Conservation (phyloP, 1,140 invertebrate genomes). For the Artemia franciscana region DNA sequence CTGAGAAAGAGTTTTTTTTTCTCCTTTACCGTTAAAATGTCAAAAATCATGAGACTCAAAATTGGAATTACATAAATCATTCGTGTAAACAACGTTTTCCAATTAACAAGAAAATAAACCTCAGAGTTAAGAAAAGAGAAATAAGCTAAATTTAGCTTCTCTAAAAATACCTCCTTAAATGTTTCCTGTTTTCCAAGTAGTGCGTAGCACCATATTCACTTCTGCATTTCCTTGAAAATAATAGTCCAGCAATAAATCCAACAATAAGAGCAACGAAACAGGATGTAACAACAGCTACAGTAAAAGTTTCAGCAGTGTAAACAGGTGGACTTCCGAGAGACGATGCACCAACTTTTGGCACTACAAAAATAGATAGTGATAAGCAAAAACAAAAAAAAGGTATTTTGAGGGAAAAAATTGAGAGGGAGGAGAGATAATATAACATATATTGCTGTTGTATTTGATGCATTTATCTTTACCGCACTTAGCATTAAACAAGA, state of each 20-base stretch:
- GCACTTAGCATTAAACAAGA: no score
- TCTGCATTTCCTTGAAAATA: conserved; percentile 49
- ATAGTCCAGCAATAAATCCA: conserved; percentile 56
- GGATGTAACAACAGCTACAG: conserved; percentile 47
- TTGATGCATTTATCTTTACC: no score
- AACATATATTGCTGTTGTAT: no score
- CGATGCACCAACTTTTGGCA: conserved; percentile 17
- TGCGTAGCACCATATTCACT: conserved; percentile 10
- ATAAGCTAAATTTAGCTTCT: no score
- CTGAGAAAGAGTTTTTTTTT: no score
- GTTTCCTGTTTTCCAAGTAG: neutral
- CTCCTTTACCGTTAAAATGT: no score
- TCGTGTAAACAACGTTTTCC: no score
- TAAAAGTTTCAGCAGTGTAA: conserved; percentile 50
- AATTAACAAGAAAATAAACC: no score
- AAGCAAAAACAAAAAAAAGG: conserved; percentile 4
- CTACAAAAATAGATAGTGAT: conserved; percentile 10
- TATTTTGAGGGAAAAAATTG: no score
- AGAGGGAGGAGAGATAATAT: neutral
- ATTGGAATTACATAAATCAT: no score
- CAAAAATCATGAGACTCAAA: no score
- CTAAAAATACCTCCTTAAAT: neutral
- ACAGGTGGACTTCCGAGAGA: conserved; percentile 31
- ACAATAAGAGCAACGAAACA: conserved; percentile 51
- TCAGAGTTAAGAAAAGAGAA: no score